Evolutionary conservation across 2,797 vertebrate species (phyloP).

Genomic region (Sparus aurata): DNA sequence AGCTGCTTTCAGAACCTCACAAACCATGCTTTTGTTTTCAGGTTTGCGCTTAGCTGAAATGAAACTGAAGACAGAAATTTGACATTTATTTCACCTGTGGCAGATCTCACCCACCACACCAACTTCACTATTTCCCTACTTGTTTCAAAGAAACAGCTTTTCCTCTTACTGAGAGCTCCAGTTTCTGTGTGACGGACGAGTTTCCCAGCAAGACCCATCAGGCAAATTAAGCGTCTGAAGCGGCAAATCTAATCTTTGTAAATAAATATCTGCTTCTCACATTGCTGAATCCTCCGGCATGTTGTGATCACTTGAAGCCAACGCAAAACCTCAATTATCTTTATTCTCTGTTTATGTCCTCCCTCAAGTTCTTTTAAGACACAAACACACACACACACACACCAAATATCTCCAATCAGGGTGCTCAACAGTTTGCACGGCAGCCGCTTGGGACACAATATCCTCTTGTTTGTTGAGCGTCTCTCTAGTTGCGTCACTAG

Average conservation of each 20-base stretch:
- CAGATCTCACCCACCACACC: neutral
- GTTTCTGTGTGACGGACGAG: constrained; percentile 4
- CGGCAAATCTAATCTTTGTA: neutral
- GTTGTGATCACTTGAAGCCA: constrained; percentile 12
- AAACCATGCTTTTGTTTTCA: neutral
- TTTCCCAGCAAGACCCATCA: constrained; percentile 14
- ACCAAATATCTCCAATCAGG: constrained; percentile 17
- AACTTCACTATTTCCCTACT: neutral
- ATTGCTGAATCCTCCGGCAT: neutral
- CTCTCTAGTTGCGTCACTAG: constrained; percentile 82
- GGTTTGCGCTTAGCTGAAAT: neutral
- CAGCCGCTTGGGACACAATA: constrained; percentile 80
- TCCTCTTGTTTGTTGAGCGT: constrained; percentile 85
- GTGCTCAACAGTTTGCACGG: constrained; percentile 67
- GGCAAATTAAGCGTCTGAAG: neutral
- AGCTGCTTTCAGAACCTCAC: neutral
- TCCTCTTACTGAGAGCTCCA: neutral
- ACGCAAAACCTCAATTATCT: constrained; percentile 29
- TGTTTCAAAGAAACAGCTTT: neutral
- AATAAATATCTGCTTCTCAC: neutral
- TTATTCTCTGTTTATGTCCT: neutral
- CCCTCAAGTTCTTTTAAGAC: neutral
- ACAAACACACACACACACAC: constrained; percentile 24
- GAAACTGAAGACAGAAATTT: neutral
- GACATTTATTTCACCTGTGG: neutral